Conservation (phyloP, 2,797 vertebrate species). For the Acridotheres tristis region DNA sequence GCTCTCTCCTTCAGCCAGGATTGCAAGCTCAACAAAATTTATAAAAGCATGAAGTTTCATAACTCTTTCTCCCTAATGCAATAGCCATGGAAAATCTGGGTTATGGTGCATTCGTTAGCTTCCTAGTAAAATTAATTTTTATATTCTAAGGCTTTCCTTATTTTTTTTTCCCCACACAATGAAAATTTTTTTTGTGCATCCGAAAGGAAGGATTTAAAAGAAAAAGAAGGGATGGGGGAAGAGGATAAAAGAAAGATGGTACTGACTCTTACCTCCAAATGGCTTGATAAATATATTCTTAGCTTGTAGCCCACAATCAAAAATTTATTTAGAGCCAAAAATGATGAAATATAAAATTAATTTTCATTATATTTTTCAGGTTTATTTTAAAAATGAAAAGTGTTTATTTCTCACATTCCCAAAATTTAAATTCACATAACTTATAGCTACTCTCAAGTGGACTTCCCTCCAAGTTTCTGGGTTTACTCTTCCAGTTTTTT, state of each 20-base stretch:
- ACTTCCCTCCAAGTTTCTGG: not conserved
- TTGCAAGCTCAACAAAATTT: conserved; percentile 78
- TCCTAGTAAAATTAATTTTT: conserved; percentile 51
- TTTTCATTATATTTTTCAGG: not conserved
- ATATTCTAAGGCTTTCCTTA: not conserved
- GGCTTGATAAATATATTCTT: not conserved
- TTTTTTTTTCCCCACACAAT: not conserved
- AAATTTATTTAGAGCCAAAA: not conserved
- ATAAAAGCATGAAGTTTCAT: conserved; percentile 65
- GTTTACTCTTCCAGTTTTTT: not conserved
- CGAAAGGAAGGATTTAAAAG: not conserved
- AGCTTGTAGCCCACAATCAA: not conserved
- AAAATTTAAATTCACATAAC: not conserved
- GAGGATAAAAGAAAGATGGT: not conserved
- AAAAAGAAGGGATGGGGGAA: not conserved
- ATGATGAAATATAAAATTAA: not conserved
- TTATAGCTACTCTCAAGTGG: not conserved
- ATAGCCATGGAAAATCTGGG: conserved; percentile 46
- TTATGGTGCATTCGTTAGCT: conserved; percentile 47
- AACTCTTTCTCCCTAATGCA: conserved; percentile 45
- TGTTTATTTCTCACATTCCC: not conserved
- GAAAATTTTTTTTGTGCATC: not conserved
- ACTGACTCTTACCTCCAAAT: not conserved
- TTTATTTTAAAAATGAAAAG: not conserved
- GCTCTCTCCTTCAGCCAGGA: conserved; percentile 66